Evolutionary conservation across 2,888 invertebrate species (phyloP).

Genomic region (Pseudanteris insignis): DNA sequence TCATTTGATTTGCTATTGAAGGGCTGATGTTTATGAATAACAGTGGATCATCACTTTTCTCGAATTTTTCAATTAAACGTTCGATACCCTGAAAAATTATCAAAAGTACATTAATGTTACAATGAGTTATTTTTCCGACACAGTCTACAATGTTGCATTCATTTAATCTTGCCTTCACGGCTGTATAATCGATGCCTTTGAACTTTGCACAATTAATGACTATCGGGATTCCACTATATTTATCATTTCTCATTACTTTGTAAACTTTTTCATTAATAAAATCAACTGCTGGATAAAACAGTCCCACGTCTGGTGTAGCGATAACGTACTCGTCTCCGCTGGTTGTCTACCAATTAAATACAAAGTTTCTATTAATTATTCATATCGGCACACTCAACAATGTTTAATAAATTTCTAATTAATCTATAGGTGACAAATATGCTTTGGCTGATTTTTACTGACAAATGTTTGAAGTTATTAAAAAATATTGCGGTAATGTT

Average conservation of each 20-base stretch:
- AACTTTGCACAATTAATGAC: slow-evolving; percentile 75
- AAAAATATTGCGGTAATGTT: too few relatives aligned
- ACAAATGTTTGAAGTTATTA: too few relatives aligned
- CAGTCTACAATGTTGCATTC: too few relatives aligned
- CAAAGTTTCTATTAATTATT: background rate
- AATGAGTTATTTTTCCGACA: background rate
- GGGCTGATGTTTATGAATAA: slow-evolving; percentile 67
- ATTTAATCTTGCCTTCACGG: slow-evolving; percentile 70
- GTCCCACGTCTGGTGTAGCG: slow-evolving; percentile 73
- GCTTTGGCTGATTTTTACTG: too few relatives aligned
- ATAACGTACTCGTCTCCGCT: slow-evolving; percentile 69
- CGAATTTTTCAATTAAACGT: slow-evolving; percentile 70
- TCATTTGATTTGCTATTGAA: slow-evolving; percentile 54
- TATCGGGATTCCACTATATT: slow-evolving; percentile 68
- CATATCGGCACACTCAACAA: too few relatives aligned
- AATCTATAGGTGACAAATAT: too few relatives aligned
- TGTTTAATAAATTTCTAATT: slow-evolving; percentile 1
- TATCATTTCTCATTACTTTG: slow-evolving; percentile 67
- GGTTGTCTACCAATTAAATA: slow-evolving; percentile 62
- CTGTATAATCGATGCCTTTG: slow-evolving; percentile 75
- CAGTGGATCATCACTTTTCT: slow-evolving; percentile 68
- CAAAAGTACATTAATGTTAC: slow-evolving; percentile 3
- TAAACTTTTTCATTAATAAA: slow-evolving; percentile 71
- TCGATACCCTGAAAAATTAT: slow-evolving; percentile 71
- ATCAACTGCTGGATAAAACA: slow-evolving; percentile 79